Conservation (phyloP, 2,113 vertebrate species). For the Pipra filicauda region DNA sequence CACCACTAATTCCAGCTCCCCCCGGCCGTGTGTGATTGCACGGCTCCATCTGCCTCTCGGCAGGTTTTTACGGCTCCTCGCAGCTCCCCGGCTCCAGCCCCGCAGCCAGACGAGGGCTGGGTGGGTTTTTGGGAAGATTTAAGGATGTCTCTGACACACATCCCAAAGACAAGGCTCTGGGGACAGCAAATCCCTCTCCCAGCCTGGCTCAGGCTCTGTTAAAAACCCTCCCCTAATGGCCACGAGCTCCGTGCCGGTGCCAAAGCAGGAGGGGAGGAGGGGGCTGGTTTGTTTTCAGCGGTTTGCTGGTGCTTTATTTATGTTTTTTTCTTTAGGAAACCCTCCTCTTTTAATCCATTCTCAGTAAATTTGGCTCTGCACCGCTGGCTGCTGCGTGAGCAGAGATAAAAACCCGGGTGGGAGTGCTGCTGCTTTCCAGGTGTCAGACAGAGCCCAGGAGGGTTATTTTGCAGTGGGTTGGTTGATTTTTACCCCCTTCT, state of each 20-base stretch:
- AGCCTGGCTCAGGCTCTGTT: slow-evolving; percentile 10
- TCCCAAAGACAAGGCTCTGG: slow-evolving; percentile 63
- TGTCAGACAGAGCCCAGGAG: not conserved
- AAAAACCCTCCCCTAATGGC: not conserved
- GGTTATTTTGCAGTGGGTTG: not conserved
- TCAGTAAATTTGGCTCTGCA: fast-evolving
- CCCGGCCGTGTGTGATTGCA: slow-evolving; percentile 80
- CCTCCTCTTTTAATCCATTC: not conserved
- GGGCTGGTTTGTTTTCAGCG: not conserved
- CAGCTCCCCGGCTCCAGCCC: slow-evolving; percentile 50
- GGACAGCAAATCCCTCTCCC: slow-evolving; percentile 63
- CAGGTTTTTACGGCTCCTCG: slow-evolving; percentile 72
- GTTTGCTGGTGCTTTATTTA: not conserved
- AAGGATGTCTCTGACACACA: slow-evolving; percentile 69
- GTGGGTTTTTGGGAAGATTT: slow-evolving; percentile 43
- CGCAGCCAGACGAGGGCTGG: not conserved
- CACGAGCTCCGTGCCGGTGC: not conserved
- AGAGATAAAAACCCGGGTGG: fast-evolving
- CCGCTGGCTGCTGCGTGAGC: not conserved
- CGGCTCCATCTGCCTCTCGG: slow-evolving; percentile 87
- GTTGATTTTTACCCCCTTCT: not conserved
- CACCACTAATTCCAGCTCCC: slow-evolving; percentile 76
- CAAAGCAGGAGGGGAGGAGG: not conserved
- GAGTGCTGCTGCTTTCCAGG: fast-evolving
- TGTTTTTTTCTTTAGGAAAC: not conserved